Percentiles rank a stretch among this genome's conserved stretches.
Conservation (phyloP, 2,888 invertebrate species). For the Stegana nigrithorax region DNA sequence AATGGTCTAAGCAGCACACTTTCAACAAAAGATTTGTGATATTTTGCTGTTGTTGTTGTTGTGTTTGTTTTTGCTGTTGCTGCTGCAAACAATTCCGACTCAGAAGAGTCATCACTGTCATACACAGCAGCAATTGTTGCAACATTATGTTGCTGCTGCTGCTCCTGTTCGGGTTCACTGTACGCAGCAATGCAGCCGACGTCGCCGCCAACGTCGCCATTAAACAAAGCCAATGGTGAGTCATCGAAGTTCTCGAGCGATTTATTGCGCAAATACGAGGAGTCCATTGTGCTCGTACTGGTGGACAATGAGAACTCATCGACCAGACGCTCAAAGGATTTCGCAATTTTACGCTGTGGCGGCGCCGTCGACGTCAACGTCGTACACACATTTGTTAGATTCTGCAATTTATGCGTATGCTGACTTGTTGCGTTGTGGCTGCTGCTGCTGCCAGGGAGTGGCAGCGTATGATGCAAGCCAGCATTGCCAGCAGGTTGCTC, state of each 20-base stretch:
- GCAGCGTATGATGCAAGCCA: slow-evolving; percentile 44
- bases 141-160: slow-evolving; percentile 34
- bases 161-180: background rate
- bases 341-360: slow-evolving; percentile 74
- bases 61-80: slow-evolving; percentile 3
- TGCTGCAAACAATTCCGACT: slow-evolving; percentile 72
- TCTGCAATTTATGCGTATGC: slow-evolving; percentile 46
- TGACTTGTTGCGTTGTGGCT: slow-evolving; percentile 55
- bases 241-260: slow-evolving; percentile 68
- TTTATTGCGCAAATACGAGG: slow-evolving; percentile 66
- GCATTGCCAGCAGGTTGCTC: slow-evolving; percentile 19
- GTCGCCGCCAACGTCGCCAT: slow-evolving; percentile 11
- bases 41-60: slow-evolving; percentile 43
- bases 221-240: slow-evolving; percentile 50
- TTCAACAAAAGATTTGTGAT: slow-evolving; percentile 65
- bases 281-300: slow-evolving; percentile 60
- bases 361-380: background rate
- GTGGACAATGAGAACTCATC: slow-evolving; percentile 67
- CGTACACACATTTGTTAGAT: slow-evolving; percentile 27
- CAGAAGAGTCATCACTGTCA: slow-evolving; percentile 70
- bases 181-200: slow-evolving; percentile 5
- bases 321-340: slow-evolving; percentile 69
- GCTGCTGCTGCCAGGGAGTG: too few relatives aligned
- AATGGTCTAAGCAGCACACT: slow-evolving; percentile 63
- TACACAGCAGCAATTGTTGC: slow-evolving; percentile 28